Evolutionary conservation across 2,888 invertebrate species (phyloP), one percentile per base, ranked within the genome.

Genomic region (Ryuthela nishihirai): DNA sequence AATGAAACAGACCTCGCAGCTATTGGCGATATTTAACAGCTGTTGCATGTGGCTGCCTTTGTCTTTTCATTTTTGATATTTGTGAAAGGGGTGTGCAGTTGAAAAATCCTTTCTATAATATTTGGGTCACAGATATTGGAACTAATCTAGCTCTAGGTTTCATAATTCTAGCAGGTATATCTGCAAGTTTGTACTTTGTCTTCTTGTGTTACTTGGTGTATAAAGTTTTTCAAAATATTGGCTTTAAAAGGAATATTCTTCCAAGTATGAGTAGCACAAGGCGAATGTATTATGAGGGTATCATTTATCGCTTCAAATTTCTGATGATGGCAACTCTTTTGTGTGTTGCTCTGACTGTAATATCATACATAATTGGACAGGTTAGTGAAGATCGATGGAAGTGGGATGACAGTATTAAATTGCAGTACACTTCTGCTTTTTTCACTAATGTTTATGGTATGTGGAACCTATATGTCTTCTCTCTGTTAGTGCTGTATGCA

Each of bases 391-490:
- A 91, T 0, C 87, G 88, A 65, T 93, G 92, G 87, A 93, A 93
- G 73, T 94, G 92, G 93, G 90, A 92, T 68, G 93, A 94, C 63
- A 81, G 83, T 64, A 81, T 86, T 69, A 82, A 86, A 67, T 75
- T 95, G 61, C 90, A 97, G 75, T 85, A 93, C 73, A 90, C 94
- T 23, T 95, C 95, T n/a, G 97, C 94, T 48, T 90, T 99, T 75
- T 88, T 95, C 69, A 97, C 97, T 18, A 98, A 98, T 1, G 94
- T 97, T 9, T 98, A 97, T 75, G 98, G 97, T 52, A 98, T 99
- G 97, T 99, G 99, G 98, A 99, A 99, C 74, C 85, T 99, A 70
- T 99, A 99, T 75, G 97, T 95, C 45, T 85, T 95, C 73, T 88
- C 94, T 1, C 78, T 99, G 70, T 80, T 99, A 54, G 88, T 93